Percentiles rank a stretch among this genome's conserved stretches.
These are phyloP conservation scores for Hirtodrosophila alboralis DNA, from an alignment of 2,888 invertebrate species.

Conservation along the genomic window DNA sequence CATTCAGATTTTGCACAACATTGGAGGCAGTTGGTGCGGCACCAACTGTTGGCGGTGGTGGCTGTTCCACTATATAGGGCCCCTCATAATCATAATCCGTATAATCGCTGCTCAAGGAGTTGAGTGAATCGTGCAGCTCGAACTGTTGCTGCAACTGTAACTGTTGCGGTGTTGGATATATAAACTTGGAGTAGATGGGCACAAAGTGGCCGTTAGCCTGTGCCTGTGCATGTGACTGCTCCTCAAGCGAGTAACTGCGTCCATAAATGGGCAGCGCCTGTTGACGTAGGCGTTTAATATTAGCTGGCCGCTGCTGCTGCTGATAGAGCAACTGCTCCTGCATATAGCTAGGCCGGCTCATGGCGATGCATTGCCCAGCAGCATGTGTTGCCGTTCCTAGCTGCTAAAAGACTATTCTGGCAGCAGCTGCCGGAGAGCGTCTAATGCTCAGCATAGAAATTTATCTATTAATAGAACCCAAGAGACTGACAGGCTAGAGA, in stretches of 20 bases:
- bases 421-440: constrained; percentile 41
- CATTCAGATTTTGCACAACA: constrained; percentile 77
- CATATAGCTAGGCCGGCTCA: constrained; percentile 70
- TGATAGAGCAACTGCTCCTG: constrained; percentile 70
- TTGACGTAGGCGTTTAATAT: constrained; percentile 66
- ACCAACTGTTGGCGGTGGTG: not conserved
- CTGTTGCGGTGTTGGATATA: constrained; percentile 49
- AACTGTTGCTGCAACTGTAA: constrained; percentile 40
- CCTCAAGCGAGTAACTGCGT: constrained; percentile 68
- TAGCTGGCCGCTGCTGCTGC: constrained; percentile 54
- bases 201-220: constrained; percentile 30
- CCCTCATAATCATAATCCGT: constrained; percentile 55
- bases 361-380: constrained; percentile 59
- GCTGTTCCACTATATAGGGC: constrained; percentile 49
- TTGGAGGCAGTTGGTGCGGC: constrained; percentile 37
- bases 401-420: constrained; percentile 56
- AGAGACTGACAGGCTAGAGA: constrained; percentile 10
- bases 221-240: constrained; percentile 14
- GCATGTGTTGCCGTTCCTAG: constrained; percentile 47
- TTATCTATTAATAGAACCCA: constrained; percentile 60
- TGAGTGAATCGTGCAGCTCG: constrained; percentile 60
- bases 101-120: constrained; percentile 60
- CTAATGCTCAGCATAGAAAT: constrained; percentile 61
- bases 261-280: constrained; percentile 49
- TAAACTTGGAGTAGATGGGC: constrained; percentile 61